Evolutionary conservation across 1,140 invertebrate species (phyloP).

Genomic region (Trichomalopsis sarcophagae): DNA sequence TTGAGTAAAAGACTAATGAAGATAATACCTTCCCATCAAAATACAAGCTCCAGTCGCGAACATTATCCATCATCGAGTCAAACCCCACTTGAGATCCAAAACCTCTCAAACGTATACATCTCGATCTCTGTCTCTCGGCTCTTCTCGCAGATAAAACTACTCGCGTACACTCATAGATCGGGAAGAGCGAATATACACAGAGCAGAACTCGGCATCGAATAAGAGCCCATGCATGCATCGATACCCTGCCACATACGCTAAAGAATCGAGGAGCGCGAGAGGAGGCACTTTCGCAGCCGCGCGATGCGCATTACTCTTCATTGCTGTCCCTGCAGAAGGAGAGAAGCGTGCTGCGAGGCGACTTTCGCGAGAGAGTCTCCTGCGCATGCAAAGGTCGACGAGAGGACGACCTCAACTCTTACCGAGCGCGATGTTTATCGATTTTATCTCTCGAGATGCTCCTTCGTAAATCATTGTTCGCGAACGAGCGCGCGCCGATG

Average conservation of each 20-base stretch:
- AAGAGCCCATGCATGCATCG: not conserved
- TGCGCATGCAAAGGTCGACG: not conserved
- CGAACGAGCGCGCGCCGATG: not conserved
- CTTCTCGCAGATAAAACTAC: not conserved
- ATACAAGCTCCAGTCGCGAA: too few relatives aligned
- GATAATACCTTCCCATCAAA: too few relatives aligned
- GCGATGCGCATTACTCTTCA: slow-evolving; percentile 28
- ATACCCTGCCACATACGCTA: not conserved
- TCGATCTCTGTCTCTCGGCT: not conserved
- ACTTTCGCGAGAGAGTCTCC: slow-evolving; percentile 4
- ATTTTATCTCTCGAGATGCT: slow-evolving; percentile 21
- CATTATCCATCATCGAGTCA: too few relatives aligned
- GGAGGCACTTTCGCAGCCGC: slow-evolving; percentile 1
- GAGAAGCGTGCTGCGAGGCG: not conserved
- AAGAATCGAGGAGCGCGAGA: not conserved
- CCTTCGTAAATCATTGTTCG: slow-evolving; percentile 28
- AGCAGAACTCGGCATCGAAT: too few relatives aligned
- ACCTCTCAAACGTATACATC: not conserved
- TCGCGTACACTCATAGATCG: not conserved
- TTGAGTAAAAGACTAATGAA: not conserved
- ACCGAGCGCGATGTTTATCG: slow-evolving; percentile 15
- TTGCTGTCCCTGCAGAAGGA: slow-evolving; percentile 3
- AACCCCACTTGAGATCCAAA: not conserved
- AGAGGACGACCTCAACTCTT: slow-evolving; percentile 20
- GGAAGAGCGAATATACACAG: not conserved